Evolutionary conservation across 2,113 vertebrate genomes (phyloP).

Genomic region (Sceloporus undulatus): DNA sequence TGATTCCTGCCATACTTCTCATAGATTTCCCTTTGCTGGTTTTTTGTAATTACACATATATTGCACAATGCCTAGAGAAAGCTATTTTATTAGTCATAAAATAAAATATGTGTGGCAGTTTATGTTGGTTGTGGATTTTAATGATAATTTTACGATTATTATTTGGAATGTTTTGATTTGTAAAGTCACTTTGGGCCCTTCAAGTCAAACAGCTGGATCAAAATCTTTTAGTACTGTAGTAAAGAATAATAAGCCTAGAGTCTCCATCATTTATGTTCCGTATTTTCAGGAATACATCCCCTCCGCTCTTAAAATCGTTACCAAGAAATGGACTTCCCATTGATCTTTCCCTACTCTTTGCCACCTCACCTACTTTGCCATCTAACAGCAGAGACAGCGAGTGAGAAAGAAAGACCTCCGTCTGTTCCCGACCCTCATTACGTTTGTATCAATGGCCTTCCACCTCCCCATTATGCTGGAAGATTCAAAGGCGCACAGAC

Average conservation of each 20-base stretch:
- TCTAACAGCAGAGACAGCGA: fast-evolving
- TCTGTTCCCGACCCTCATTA: conserved; percentile 58
- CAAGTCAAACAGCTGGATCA: not conserved
- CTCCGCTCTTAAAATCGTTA: not conserved
- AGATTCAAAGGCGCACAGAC: conserved; percentile 60
- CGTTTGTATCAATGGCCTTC: conserved; percentile 63
- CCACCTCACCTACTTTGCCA: conserved; percentile 15
- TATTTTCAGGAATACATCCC: not conserved
- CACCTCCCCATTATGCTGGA: conserved; percentile 60
- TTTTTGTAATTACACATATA: too few relatives aligned
- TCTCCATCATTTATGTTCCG: too few relatives aligned
- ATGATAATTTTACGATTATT: not conserved
- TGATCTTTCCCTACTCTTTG: not conserved
- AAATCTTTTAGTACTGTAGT: not conserved
- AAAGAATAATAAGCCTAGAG: not conserved
- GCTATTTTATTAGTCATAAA: too few relatives aligned
- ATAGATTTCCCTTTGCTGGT: too few relatives aligned
- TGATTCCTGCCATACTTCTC: too few relatives aligned
- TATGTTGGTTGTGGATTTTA: not conserved
- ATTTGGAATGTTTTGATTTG: not conserved
- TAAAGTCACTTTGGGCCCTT: not conserved
- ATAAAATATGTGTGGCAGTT: too few relatives aligned
- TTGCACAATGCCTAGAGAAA: too few relatives aligned
- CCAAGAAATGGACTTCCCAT: fast-evolving
- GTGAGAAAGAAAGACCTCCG: not conserved